phyloP scores from a whole-genome alignment of 2,888 invertebrate species.

The Apocheima hispidaria region DNA sequence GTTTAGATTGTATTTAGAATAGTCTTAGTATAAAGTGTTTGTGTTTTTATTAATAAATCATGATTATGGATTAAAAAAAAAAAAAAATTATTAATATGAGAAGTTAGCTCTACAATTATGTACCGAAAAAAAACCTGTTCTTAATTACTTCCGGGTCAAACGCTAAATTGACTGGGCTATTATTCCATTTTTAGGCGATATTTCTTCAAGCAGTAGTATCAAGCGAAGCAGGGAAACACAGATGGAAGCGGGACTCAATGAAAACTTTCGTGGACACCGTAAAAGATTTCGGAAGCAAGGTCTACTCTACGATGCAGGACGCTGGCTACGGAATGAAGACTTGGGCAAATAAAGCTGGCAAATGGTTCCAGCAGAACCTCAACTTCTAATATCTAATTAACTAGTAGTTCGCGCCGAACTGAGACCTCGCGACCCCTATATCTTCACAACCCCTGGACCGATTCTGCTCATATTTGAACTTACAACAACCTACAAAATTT shows the following conservation, averaged over 20 bases:
- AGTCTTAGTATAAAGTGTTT: too few species aligned
- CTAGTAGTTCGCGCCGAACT: background rate
- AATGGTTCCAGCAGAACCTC: conserved; percentile 44
- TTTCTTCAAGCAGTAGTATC: conserved; percentile 40
- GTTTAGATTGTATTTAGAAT: too few species aligned
- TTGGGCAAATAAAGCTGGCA: conserved; percentile 36
- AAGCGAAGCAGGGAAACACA: conserved; percentile 32
- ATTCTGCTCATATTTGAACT: too few species aligned
- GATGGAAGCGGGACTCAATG: conserved; percentile 40
- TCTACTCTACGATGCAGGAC: conserved; percentile 35
- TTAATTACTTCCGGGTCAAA: too few species aligned
- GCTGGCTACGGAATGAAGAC: conserved; percentile 40
- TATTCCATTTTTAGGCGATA: conserved; percentile 39
- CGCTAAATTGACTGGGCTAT: background rate
- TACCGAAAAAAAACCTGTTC: too few species aligned
- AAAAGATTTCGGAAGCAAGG: conserved; percentile 41
- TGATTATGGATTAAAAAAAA: too few species aligned
- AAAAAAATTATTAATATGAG: too few species aligned
- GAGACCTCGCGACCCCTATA: too few species aligned
- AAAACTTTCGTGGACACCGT: conserved; percentile 39
- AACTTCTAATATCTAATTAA: conserved; percentile 6
- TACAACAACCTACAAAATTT: too few species aligned
- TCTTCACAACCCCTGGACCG: too few species aligned
- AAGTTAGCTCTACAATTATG: too few species aligned
- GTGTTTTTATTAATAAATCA: too few species aligned